Evolutionary conservation across 2,113 vertebrate species (phyloP).

Genomic region (Hippocampus mohnikei): DNA sequence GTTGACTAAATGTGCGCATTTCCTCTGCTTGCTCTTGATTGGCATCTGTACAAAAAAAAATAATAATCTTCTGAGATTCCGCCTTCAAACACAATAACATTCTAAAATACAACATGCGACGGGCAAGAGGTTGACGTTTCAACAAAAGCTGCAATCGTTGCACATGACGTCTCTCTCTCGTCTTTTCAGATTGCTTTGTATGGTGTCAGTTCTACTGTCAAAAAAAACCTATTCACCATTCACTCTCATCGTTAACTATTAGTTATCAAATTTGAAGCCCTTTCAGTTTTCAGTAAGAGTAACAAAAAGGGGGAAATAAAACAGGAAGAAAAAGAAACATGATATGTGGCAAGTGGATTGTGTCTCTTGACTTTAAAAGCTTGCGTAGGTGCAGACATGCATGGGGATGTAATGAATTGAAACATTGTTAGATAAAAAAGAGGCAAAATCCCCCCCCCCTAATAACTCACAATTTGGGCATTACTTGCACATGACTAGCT

Average conservation of each 20-base stretch:
- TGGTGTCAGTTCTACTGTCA: constrained; percentile 33
- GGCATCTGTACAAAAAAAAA: constrained; percentile 39
- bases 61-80: constrained; percentile 14
- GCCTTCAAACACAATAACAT: constrained; percentile 31
- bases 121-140: constrained; percentile 13
- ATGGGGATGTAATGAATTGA: constrained; percentile 31
- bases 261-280: constrained; percentile 33
- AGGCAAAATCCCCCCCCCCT: constrained; percentile 36
- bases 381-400: constrained; percentile 16
- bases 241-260: constrained; percentile 20
- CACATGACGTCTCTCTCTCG: constrained; percentile 13
- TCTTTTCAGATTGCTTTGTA: constrained; percentile 32
- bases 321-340: constrained; percentile 1
- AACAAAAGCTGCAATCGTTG: constrained; percentile 28
- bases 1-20: constrained; percentile 33
- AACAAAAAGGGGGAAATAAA: constrained; percentile 2
- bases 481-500: constrained; percentile 46
- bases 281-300: constrained; percentile 31
- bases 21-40: constrained; percentile 32
- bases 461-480: constrained; percentile 25
- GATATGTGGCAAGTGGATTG: constrained; percentile 39
- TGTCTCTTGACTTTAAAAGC: constrained; percentile 34
- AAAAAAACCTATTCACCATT: constrained; percentile 16
- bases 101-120: constrained; percentile 4
- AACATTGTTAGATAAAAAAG: constrained; percentile 27